Percentiles rank a stretch among this genome's conserved stretches.
Evolutionary conservation across 2,113 vertebrate genomes (phyloP).

Genomic region (Mormyrus lacerda): DNA sequence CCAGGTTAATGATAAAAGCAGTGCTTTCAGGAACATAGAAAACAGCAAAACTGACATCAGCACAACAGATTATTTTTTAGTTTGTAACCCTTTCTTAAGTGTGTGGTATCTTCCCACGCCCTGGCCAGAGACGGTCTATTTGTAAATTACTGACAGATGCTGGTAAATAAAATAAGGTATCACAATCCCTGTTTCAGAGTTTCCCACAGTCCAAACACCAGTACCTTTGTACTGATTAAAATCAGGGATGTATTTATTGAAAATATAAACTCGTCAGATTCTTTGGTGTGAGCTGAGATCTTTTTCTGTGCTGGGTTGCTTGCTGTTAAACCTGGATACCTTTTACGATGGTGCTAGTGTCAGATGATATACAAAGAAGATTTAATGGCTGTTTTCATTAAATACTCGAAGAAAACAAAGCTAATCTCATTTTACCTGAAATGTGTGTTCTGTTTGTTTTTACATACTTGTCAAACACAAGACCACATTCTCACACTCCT

Average conservation of each 20-base stretch:
- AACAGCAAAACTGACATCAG: background rate
- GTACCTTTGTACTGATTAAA: background rate
- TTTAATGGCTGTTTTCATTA: background rate
- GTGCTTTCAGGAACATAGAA: background rate
- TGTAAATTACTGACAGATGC: background rate
- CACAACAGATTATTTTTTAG: background rate
- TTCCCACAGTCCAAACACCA: background rate
- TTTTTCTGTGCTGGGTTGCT: background rate
- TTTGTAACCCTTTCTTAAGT: background rate
- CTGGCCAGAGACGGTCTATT: background rate
- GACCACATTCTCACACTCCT: background rate
- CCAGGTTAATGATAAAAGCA: background rate
- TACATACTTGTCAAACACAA: background rate
- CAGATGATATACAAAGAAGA: background rate
- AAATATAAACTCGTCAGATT: background rate
- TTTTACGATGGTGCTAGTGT: background rate
- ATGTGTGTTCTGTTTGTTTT: background rate
- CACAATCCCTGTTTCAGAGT: background rate
- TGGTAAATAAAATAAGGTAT: background rate
- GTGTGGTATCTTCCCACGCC: background rate
- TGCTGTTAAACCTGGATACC: background rate
- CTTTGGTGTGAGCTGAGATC: background rate
- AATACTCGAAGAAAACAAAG: background rate
- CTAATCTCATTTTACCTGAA: background rate
- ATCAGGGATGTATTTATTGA: slow-evolving; percentile 14